phyloP scores from a whole-genome alignment of 2,888 invertebrate species.

The Nymphalis c-album region DNA sequence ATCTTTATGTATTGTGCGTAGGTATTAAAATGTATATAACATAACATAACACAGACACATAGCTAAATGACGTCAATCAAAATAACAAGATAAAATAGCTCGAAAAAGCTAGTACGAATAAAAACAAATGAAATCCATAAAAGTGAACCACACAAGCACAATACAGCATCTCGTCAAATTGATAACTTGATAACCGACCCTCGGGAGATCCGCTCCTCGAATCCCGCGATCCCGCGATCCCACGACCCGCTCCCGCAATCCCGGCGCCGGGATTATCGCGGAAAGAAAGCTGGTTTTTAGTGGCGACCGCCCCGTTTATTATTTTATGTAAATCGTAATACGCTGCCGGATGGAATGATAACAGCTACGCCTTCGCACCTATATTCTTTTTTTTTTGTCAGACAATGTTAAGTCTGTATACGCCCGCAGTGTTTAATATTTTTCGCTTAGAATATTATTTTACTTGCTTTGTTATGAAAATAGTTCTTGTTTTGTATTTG shows the following conservation, averaged over 20 bases:
- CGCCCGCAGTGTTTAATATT: slow-evolving; percentile 17
- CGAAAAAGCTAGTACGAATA: slow-evolving; percentile 14
- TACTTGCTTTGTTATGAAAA: neutral
- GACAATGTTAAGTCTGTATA: slow-evolving; percentile 27
- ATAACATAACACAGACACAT: too few species aligned
- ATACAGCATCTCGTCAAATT: slow-evolving; percentile 57
- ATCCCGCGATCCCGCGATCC: slow-evolving; percentile 37
- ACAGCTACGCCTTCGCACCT: slow-evolving; percentile 45
- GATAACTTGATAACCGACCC: slow-evolving; percentile 74
- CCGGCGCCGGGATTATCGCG: slow-evolving; percentile 52
- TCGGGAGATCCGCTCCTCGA: slow-evolving; percentile 36
- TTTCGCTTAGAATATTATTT: slow-evolving; percentile 18
- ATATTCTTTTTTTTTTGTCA: slow-evolving; percentile 31
- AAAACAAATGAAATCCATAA: slow-evolving; percentile 26
- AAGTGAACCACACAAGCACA: slow-evolving; percentile 43
- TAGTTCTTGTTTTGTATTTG: neutral
- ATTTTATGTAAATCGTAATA: slow-evolving; percentile 68
- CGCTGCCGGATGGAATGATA: slow-evolving; percentile 59
- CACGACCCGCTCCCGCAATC: slow-evolving; percentile 45
- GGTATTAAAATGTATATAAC: too few species aligned
- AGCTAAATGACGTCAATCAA: too few species aligned
- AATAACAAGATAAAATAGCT: neutral
- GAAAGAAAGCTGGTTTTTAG: slow-evolving; percentile 56
- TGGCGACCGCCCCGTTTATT: slow-evolving; percentile 51
- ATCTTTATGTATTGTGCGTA: too few species aligned